Evolutionary conservation across 2,797 vertebrate genomes (phyloP).

Genomic region (Trematomus bernacchii): DNA sequence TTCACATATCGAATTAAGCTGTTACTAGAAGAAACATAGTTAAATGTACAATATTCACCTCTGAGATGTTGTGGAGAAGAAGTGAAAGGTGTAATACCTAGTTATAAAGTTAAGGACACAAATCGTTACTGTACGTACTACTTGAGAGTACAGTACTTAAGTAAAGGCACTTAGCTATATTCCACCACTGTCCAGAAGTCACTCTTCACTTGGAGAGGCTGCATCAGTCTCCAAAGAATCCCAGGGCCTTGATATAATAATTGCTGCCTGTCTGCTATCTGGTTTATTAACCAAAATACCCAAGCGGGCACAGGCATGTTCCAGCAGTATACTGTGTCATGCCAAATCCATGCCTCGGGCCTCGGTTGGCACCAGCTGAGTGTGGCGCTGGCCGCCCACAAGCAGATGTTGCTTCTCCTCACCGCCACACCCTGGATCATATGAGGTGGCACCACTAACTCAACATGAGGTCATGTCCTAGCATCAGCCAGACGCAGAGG

Average conservation of each 20-base stretch:
- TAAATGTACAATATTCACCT: no score
- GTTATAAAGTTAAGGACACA: no score
- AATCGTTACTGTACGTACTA: no score
- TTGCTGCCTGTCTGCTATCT: constrained; percentile 57
- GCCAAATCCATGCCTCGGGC: constrained; percentile 49
- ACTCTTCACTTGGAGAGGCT: constrained; percentile 52
- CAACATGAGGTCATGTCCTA: constrained; percentile 66
- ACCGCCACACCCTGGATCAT: constrained; percentile 61
- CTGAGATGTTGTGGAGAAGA: no score
- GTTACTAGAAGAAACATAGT: no score
- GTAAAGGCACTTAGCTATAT: no score
- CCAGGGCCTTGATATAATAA: constrained; percentile 64
- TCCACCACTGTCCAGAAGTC: constrained; percentile 38
- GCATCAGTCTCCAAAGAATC: constrained; percentile 62
- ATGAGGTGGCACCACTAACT: constrained; percentile 63
- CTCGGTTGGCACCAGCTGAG: constrained; percentile 63
- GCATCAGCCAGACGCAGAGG: constrained; percentile 53
- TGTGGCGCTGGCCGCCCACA: constrained; percentile 46
- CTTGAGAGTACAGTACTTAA: no score
- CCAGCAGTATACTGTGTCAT: constrained; percentile 42
- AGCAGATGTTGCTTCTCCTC: constrained; percentile 72
- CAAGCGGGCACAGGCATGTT: constrained; percentile 46
- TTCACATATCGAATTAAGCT: no score
- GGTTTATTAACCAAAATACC: constrained; percentile 63
- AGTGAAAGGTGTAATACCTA: no score